These are phyloP conservation scores for Ictalurus furcatus DNA, from an alignment of 2,113 vertebrate species.

Conservation along the genomic window DNA sequence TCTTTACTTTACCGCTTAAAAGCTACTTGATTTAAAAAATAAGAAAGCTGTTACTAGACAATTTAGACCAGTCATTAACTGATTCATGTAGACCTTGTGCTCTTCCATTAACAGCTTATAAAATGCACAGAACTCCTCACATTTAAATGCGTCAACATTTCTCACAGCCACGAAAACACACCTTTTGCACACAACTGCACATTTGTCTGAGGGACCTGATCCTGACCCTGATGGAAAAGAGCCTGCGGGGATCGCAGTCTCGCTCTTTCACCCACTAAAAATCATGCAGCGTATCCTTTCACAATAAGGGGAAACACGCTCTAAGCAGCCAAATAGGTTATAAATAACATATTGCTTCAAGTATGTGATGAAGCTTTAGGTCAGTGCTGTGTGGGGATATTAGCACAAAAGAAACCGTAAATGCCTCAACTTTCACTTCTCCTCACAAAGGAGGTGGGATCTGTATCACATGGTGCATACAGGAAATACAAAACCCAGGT, in stretches of 20 bases:
- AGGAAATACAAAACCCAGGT: neutral
- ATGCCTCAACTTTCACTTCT: constrained; percentile 25
- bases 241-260: neutral
- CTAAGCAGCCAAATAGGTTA: neutral
- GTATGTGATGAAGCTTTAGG: neutral
- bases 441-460: neutral
- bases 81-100: neutral
- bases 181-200: neutral
- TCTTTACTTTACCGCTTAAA: neutral
- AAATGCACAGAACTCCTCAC: neutral
- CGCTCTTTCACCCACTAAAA: neutral
- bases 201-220: neutral
- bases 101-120: neutral
- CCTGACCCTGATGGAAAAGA: neutral
- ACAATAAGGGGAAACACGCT: constrained; percentile 27
- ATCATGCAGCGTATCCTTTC: neutral
- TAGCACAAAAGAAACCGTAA: neutral
- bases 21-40: neutral
- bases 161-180: neutral
- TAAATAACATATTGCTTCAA: constrained; percentile 27
- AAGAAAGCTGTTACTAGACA: neutral
- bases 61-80: neutral
- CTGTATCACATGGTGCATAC: neutral
- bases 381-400: neutral
- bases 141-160: neutral